A percentile compares a stretch with the other conserved stretches of the same genome.
These are phyloP conservation scores for Sphenodon punctatus DNA, from an alignment of 2,797 vertebrate species.

Conservation along the genomic window DNA sequence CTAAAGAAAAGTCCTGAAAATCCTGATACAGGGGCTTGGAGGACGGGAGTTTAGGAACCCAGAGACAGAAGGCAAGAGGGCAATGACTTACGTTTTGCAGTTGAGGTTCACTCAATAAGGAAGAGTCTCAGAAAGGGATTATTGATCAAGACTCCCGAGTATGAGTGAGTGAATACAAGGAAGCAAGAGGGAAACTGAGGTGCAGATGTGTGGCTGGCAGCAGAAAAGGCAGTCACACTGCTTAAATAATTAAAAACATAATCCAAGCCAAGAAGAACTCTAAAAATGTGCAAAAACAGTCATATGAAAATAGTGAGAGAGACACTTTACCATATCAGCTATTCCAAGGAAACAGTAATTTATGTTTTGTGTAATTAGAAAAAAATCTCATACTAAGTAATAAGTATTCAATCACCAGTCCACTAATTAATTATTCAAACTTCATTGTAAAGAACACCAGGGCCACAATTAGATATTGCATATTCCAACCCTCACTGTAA, in stretches of 20 bases:
- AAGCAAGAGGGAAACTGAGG: no score
- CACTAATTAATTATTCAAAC: conserved; percentile 59
- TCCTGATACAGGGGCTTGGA: no score
- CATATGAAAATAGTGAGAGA: conserved; percentile 34
- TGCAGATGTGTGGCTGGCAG: background rate
- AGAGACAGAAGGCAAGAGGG: no score
- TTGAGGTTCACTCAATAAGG: no score
- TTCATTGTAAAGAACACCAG: conserved; percentile 44
- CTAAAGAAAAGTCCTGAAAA: no score
- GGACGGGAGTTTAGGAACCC: no score
- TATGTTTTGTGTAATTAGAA: conserved; percentile 56
- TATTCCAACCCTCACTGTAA: conserved; percentile 36
- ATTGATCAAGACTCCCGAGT: no score
- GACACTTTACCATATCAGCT: conserved; percentile 35
- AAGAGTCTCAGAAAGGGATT: no score
- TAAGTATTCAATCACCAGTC: conserved; percentile 53
- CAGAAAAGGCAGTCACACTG: background rate
- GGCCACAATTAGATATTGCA: conserved; percentile 42
- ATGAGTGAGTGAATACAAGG: no score
- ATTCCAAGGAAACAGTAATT: conserved; percentile 53
- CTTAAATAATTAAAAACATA: background rate
- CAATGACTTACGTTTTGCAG: no score
- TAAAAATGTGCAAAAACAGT: background rate
- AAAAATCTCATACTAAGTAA: conserved; percentile 52
- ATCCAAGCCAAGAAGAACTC: background rate